These are phyloP conservation scores for Campylorhamphus procurvoides DNA, from an alignment of 2,113 vertebrate species.

Conservation along the genomic window DNA sequence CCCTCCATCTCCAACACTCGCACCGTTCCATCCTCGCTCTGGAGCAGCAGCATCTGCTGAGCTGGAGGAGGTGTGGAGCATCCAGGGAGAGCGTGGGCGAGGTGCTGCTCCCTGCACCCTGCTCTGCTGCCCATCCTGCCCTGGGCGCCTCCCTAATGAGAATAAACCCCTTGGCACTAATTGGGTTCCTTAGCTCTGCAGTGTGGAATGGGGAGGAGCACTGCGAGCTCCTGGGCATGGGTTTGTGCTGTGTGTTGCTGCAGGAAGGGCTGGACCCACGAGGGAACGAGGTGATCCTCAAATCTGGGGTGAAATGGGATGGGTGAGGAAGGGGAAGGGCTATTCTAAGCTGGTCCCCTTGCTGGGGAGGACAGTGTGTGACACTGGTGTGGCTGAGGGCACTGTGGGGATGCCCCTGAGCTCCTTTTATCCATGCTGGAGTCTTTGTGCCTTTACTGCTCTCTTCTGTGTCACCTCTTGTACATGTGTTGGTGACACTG, in stretches of 20 bases:
- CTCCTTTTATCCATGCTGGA: fast-evolving
- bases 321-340: not conserved
- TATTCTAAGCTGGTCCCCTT: not conserved
- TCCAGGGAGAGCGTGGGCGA: not conserved
- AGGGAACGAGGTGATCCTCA: not conserved
- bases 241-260: fast-evolving
- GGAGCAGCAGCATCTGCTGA: not conserved
- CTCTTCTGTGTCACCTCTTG: fast-evolving
- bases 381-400: not conserved
- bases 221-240: not conserved
- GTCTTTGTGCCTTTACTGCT: not conserved
- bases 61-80: not conserved
- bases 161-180: not conserved
- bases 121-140: not conserved
- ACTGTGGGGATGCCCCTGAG: fast-evolving
- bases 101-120: not conserved
- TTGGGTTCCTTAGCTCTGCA: not conserved
- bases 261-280: not conserved
- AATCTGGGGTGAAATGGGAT: not conserved
- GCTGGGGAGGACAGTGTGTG: fast-evolving
- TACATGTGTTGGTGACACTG: fast-evolving
- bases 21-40: not conserved
- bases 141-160: not conserved
- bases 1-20: not conserved
- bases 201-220: not conserved